A percentile compares a stretch with the other conserved stretches of the same genome.
Evolutionary conservation across 2,888 invertebrate genomes (phyloP).

Genomic region (Epistrophe grossulariae): DNA sequence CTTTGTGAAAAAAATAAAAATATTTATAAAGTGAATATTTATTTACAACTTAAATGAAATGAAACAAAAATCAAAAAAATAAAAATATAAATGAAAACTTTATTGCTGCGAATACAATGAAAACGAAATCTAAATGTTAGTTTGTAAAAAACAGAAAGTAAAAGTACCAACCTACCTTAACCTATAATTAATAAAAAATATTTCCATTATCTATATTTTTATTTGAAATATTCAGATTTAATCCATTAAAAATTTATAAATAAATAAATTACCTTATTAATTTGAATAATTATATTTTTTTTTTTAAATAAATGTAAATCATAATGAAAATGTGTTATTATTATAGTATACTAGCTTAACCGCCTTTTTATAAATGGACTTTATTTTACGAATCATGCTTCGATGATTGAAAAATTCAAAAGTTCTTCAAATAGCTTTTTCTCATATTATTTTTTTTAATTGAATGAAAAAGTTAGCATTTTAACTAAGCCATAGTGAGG

Average conservation of each 20-base stretch:
- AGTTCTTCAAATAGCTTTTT: too few relatives aligned
- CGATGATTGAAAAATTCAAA: too few relatives aligned
- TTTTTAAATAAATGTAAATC: slow-evolving; percentile 9
- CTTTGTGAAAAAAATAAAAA: neutral
- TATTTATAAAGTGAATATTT: neutral
- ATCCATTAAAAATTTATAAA: neutral
- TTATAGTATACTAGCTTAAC: neutral
- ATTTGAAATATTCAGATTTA: neutral
- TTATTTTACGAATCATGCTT: too few relatives aligned
- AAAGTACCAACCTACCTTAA: neutral
- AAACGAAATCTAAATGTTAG: neutral
- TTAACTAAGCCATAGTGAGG: too few relatives aligned
- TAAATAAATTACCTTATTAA: neutral
- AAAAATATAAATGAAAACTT: neutral
- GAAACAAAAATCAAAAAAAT: neutral
- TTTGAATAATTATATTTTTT: neutral
- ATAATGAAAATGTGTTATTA: neutral
- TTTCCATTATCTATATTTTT: neutral
- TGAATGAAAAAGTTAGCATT: too few relatives aligned
- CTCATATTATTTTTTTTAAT: too few relatives aligned
- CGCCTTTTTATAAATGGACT: too few relatives aligned
- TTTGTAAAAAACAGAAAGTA: neutral
- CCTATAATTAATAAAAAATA: neutral
- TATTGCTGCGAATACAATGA: neutral
- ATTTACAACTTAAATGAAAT: neutral